A percentile compares a stretch with the other conserved stretches of the same genome.
phyloP scores from a whole-genome alignment of 64 coral and sea anemone species.

The Montipora capricornis region DNA sequence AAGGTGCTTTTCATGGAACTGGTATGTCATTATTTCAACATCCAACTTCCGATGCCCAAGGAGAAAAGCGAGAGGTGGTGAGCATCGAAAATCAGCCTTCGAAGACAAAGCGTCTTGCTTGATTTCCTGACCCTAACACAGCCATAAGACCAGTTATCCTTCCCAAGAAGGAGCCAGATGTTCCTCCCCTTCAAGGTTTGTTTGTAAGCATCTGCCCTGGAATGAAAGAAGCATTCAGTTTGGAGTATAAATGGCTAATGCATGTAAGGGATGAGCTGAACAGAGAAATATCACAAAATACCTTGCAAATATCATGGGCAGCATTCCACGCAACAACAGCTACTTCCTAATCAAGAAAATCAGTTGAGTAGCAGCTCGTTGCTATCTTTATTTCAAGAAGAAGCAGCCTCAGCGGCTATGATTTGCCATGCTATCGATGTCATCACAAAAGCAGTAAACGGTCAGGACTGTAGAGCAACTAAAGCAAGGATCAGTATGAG shows the following conservation, averaged over 20 bases:
- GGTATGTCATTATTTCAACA: constrained; percentile 62
- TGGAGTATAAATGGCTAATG: constrained; percentile 50
- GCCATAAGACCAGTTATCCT: constrained; percentile 47
- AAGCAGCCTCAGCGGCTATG: constrained; percentile 52
- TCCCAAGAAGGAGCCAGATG: constrained; percentile 60
- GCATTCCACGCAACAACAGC: constrained; percentile 45
- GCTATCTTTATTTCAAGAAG: constrained; percentile 44
- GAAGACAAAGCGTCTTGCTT: constrained; percentile 29
- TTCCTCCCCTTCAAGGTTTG: constrained; percentile 55
- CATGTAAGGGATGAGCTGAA: constrained; percentile 46
- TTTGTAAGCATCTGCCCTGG: constrained; percentile 45
- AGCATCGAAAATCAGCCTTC: constrained; percentile 15
- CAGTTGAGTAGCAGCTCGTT: constrained; percentile 26
- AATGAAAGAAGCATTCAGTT: constrained; percentile 36
- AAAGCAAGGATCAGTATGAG: not conserved
- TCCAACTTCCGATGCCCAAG: constrained; percentile 12
- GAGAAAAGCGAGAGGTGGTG: constrained; percentile 16
- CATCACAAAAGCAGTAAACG: constrained; percentile 30
- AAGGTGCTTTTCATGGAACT: constrained; percentile 44
- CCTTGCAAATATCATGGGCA: constrained; percentile 33
- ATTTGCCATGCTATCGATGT: constrained; percentile 57
- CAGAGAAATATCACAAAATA: not conserved
- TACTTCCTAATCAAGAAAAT: constrained; percentile 21
- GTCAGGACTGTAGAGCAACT: no score
- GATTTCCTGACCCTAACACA: constrained; percentile 15